These are phyloP conservation scores for Pseudochaenichthys georgianus DNA, from an alignment of 2,797 vertebrate genomes.

Conservation along the genomic window DNA sequence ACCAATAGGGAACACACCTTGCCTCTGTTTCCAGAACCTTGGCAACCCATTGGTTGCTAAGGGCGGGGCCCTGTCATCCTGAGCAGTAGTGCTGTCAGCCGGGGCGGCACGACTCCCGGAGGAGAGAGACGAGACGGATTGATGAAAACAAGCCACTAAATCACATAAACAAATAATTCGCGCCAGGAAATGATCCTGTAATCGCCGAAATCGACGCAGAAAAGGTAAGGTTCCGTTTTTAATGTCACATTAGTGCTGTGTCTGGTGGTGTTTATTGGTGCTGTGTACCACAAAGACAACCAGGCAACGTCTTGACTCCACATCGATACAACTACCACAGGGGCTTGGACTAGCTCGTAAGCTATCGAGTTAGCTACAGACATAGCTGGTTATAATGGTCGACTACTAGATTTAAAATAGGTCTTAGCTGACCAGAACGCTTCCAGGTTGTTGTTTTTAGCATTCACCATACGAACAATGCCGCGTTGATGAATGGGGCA, in stretches of 20 bases:
- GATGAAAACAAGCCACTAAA: slow-evolving; percentile 73
- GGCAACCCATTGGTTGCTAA: slow-evolving; percentile 82
- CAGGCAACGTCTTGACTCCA: slow-evolving; percentile 52
- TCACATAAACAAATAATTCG: slow-evolving; percentile 60
- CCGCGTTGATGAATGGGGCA: slow-evolving; percentile 28
- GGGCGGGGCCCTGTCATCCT: slow-evolving; percentile 80
- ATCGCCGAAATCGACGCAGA: slow-evolving; percentile 55
- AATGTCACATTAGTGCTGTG: neutral
- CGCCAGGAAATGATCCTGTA: slow-evolving; percentile 74
- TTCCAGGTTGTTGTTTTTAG: slow-evolving; percentile 14
- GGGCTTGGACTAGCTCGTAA: slow-evolving; percentile 56
- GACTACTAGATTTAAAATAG: neutral
- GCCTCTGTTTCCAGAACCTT: slow-evolving; percentile 45
- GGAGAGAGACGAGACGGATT: slow-evolving; percentile 73
- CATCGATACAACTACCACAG: slow-evolving; percentile 61
- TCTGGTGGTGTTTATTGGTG: slow-evolving; percentile 16
- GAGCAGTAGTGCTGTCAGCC: slow-evolving; percentile 76
- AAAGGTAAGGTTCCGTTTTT: slow-evolving; percentile 69
- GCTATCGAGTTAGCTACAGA: slow-evolving; percentile 60
- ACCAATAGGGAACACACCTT: slow-evolving; percentile 66
- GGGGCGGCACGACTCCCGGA: slow-evolving; percentile 75
- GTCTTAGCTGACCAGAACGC: neutral
- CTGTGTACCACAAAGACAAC: slow-evolving; percentile 59
- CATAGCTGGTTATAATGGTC: slow-evolving; percentile 34
- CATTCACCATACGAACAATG: slow-evolving; percentile 18